Evolutionary conservation across 2,888 invertebrate species (phyloP).

Genomic region (Lasioglossum vierecki): DNA sequence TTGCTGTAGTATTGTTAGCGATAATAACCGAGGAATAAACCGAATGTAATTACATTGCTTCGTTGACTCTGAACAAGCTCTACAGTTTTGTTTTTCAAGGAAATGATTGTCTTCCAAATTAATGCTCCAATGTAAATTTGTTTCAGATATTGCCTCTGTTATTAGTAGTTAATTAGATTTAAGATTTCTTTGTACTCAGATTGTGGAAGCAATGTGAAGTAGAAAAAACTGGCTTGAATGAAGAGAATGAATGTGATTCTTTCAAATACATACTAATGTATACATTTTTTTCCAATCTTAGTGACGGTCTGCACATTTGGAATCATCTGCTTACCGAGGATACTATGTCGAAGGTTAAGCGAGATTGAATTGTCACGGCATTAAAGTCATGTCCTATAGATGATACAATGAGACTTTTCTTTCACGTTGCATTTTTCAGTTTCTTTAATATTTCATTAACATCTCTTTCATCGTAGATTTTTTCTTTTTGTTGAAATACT

Average conservation of each 20-base stretch:
- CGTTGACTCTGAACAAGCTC: neutral
- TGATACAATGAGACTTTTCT: conserved; percentile 64
- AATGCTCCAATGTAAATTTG: neutral
- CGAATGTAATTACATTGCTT: neutral
- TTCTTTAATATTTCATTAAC: neutral
- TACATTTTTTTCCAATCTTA: conserved; percentile 83
- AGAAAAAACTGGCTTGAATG: conserved; percentile 72
- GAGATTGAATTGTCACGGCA: conserved; percentile 75
- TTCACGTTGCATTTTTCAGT: conserved; percentile 18
- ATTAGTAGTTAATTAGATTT: conserved; percentile 32
- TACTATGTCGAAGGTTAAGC: conserved; percentile 83
- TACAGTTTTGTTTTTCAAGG: neutral
- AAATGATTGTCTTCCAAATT: neutral
- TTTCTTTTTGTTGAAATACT: conserved; percentile 3
- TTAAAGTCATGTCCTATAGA: conserved; percentile 56
- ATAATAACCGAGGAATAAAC: conserved; percentile 42
- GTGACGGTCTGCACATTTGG: conserved; percentile 82
- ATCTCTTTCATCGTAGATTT: neutral
- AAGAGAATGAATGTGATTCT: conserved; percentile 79
- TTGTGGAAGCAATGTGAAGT: conserved; percentile 46
- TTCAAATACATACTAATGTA: conserved; percentile 82
- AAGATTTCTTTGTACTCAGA: conserved; percentile 38
- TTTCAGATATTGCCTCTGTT: conserved; percentile 35
- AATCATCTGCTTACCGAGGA: conserved; percentile 83
- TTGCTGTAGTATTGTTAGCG: conserved; percentile 45